Base-by-base conservation (phyloP, 2,888 invertebrate species). In the Oxystoma pomonae region DNA sequence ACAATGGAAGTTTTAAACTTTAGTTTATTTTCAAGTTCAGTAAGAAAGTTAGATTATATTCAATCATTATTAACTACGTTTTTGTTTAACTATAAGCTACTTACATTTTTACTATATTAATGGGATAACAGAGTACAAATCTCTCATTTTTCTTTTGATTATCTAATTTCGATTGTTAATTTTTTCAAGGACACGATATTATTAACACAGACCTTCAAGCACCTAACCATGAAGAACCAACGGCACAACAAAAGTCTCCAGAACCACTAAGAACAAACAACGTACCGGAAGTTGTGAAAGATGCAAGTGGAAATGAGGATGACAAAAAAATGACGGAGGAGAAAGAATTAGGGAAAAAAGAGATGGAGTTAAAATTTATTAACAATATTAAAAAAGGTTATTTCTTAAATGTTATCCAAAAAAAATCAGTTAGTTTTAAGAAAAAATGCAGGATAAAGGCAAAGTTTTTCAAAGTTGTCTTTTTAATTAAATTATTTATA, bases 291-390 rank as follows among this genome's bases (percentile, higher is more conserved):
- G n/a, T 53, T n/a, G n/a, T 19, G 53, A 16, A 19, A 50, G 9
- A n/a, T 50, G n/a, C n/a, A 16, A 53, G n/a, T 5, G 53, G 7
- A 5, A 53, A 3, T 19, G n/a, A 53, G 19, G 53, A 53, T 5
- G 53, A 53, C 7, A 53, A 5, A 19, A 53, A 53, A 19, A 53
- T 53, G 7, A 19, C 53, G n/a, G 53, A n/a, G n/a, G n/a, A 53
- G 7, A n/a, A 53, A 16, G 53, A 53, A 9, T 3, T 7, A 5
- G 53, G 7, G 7, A 53, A 65, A 51, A 55, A 58, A 19, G 64
- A 67, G 18, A 17, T 67, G 62, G 65, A 64, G 9, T 64, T 67
- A 55, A 65, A 63, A 56, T 52, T 67, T 7, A 19, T n/a, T 53
- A 17, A 16, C 7, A 53, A 53, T 17, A 53, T n/a, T 53, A 53